Evolutionary conservation across 2,888 invertebrate species (phyloP).

Genomic region (Eucera pruinosa): DNA sequence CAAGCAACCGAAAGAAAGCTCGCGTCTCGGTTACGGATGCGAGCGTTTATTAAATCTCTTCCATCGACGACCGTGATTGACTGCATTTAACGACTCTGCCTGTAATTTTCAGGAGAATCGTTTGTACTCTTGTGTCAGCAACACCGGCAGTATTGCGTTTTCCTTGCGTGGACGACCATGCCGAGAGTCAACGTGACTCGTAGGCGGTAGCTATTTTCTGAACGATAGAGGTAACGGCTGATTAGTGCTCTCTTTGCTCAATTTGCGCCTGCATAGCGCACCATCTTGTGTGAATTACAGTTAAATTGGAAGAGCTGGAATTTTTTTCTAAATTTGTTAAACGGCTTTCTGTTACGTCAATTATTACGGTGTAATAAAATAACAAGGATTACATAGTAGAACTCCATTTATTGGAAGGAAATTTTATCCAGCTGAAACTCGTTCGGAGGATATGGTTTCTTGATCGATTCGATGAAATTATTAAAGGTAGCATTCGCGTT

Average conservation of each 20-base stretch:
- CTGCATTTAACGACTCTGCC: background rate
- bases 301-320: background rate
- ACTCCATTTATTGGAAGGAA: no score
- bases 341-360: no score
- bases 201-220: conserved; percentile 31
- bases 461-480: no score
- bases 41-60: conserved; percentile 16
- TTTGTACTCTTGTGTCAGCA: background rate
- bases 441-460: no score
- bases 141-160: background rate
- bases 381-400: no score
- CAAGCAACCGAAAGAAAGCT: conserved; percentile 29
- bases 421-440: no score
- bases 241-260: background rate
- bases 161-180: background rate
- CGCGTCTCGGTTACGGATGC: conserved; percentile 4
- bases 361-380: no score
- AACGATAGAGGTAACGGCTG: background rate
- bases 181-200: conserved; percentile 1
- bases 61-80: background rate
- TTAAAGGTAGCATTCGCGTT: no score
- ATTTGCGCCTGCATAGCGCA: background rate
- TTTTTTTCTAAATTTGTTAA: background rate
- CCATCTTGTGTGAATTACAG: no score
- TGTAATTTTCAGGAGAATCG: conserved; percentile 9